These are phyloP conservation scores for Echinometra lucunter DNA, from an alignment of 53 echinoderm and acorn worm species.

Conservation along the genomic window DNA sequence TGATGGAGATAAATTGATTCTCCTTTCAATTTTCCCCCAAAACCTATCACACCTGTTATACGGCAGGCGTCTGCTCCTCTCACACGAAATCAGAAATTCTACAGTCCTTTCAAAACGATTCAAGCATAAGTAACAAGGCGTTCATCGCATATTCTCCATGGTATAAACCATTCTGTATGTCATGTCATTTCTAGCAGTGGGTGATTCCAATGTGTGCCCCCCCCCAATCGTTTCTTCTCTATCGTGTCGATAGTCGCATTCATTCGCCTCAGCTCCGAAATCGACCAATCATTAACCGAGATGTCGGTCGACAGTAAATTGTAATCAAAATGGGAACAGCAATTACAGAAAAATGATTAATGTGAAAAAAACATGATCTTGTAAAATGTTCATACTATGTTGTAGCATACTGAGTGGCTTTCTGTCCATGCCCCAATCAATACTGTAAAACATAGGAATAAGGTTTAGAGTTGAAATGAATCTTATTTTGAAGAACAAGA, in stretches of 20 bases:
- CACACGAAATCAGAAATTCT: not conserved
- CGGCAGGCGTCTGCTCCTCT: not conserved
- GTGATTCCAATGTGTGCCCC: not conserved
- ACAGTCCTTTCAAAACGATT: not conserved
- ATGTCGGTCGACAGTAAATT: slow-evolving; percentile 9
- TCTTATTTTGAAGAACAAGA: too few species aligned
- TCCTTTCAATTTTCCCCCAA: too few species aligned
- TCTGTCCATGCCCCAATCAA: too few species aligned
- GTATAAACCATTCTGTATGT: not conserved
- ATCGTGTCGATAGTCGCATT: too few species aligned
- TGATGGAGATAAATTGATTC: not conserved
- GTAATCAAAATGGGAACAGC: not conserved
- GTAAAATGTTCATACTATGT: too few species aligned
- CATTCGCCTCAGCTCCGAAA: not conserved
- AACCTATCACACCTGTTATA: not conserved
- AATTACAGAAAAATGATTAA: too few species aligned
- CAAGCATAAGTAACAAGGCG: not conserved
- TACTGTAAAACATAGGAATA: too few species aligned
- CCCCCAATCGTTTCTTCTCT: not conserved
- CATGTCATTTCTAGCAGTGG: not conserved
- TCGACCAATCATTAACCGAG: slow-evolving; percentile 28
- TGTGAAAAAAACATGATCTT: too few species aligned
- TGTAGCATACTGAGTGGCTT: too few species aligned
- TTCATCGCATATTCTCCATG: not conserved
- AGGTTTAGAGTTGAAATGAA: too few species aligned